Evolutionary conservation across 2,888 invertebrate species (phyloP), one percentile per base, ranked within the genome.

Genomic region (Dinocampus coccinellae): DNA sequence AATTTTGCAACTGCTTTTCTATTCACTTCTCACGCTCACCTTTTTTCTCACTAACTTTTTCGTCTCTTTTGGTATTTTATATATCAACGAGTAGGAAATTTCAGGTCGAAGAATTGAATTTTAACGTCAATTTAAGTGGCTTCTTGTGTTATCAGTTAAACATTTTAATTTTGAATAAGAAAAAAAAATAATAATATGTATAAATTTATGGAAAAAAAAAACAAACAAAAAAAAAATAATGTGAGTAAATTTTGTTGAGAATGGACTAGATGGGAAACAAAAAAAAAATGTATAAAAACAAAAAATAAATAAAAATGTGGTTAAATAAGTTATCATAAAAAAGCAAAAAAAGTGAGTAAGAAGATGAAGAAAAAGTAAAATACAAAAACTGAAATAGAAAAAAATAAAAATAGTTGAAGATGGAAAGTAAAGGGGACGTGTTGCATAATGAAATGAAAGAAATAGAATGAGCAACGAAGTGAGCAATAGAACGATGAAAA

Each of bases 91-190:
- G 42, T n/a, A n/a, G 47, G 6, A 20, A 47, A 47, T 47, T 47
- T 7, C 9, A 20, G 16, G 16, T 20, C 47, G 47, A 7, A 47
- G 47, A 16, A 47, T 47, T 7, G 47, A 47, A 47, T 47, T 47
- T 47, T 16, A 47, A 1, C 13, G 13, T 11, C 13, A 2, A 24
- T 11, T 36, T 60, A 57, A 75, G 75, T 75, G 73, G 69, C 73
- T 73, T 75, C 65, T 58, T 66, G 65, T 75, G 75, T 75, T 75
- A 55, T 52, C 26, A 24, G 24, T 60, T 57, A 63, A 67, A 52
- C 53, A 34, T 65, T 60, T 42, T 34, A 26, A 36, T 63, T 29
- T 29, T 29, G 3, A 70, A 70, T 74, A 16, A 20, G 24, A 34
- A 26, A 47, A 53, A 64, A 52, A 3, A 57, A n/a, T n/a, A n/a